Evolutionary conservation across 2,888 invertebrate genomes (phyloP), one percentile per base, ranked within the genome.

Genomic region (Hirtodrosophila duncani): DNA sequence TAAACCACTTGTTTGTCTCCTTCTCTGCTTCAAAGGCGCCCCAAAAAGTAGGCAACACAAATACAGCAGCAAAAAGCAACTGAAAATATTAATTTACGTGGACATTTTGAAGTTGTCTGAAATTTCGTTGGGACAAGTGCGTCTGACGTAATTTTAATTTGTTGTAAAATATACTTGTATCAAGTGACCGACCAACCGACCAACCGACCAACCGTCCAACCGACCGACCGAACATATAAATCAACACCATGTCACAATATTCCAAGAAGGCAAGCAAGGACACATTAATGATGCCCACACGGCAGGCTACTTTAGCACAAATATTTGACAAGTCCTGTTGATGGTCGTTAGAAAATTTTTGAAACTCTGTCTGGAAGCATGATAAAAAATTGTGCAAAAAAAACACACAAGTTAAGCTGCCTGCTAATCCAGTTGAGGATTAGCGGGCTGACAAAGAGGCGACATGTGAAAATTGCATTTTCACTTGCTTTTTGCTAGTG

Each of bases 161-260:
- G 18, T 41, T 46, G n/a, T 10, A 46, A 58, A 59, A 59, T 78
- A 60, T 72, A 55, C 61, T 75, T 21, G 38, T 58, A 59, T 59
- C 59, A 45, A 34, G 26, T 6, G 57, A 36, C 48, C 56, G 56
- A 56, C 55, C 38, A 45, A 45, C 34, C 31, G 43, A 24, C 39
- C 13, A 26, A 3, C 13, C 21, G n/a, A n/a, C 21, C 34, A 16
- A 18, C 26, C 36, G 21, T 11, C 11, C 34, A 13, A 3, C 21
- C 13, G 6, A 30, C 17, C 27, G 38, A 39, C 21, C 41, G 42
- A 26, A 7, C 23, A 24, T 17, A 39, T 39, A 18, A 17, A 41
- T n/a, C n/a, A n/a, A n/a, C n/a, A n/a, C n/a, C n/a, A n/a, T n/a
- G n/a, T n/a, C n/a, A n/a, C n/a, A 20, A 20, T 20, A 20, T 20